Base-by-base conservation (phyloP, 2,888 invertebrate species). In the Amphimallon solstitiale region DNA sequence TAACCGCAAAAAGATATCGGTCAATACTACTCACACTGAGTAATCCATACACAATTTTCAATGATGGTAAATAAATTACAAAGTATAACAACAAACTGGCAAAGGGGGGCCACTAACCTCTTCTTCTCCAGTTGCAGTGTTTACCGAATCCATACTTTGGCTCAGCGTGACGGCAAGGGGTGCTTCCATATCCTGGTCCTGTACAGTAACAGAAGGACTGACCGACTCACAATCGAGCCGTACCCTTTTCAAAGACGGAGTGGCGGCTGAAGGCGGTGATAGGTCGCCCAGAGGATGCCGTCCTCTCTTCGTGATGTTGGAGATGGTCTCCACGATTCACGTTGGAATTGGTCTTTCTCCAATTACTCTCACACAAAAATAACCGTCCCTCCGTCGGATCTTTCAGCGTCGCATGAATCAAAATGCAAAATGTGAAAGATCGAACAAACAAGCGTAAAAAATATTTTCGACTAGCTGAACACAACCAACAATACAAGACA, bases 91-190 rank as follows among this genome's bases (percentile, higher is more conserved):
- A 43, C 43, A 43, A 12, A 4, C 12, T n/a, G 10, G 1, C 5
- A n/a, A n/a, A n/a, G 5, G 37, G 2, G 12, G 12, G 2, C 1
- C 15, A 84, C 92, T 87, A 80, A 97, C 97, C 96, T 97, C 97
- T 89, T 97, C 97, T 87, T 97, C 97, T 83, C 95, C 93, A 83
- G 94, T 93, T 81, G 92, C 91, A 77, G 95, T 95, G 86, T 96
- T 96, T 82, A 97, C 97, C 78, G 95, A 96, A 87, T 97, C 97
- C 95, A 97, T 96, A 87, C 95, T 96, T 86, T 97, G 96, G 83
- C 95, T 95, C 80, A 94, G 88, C 79, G 94, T 92, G 81, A 91
- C 87, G 80, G 89, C 88, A 74, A 89, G 88, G 74, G 89, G 86
- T 74, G 90, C 88, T 82, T 89, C 89, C 85, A 89, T 89, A 80